Percentiles rank a stretch among this genome's conserved stretches.
Conservation (phyloP, 2,797 vertebrate genomes). For the Capromys pilorides region DNA sequence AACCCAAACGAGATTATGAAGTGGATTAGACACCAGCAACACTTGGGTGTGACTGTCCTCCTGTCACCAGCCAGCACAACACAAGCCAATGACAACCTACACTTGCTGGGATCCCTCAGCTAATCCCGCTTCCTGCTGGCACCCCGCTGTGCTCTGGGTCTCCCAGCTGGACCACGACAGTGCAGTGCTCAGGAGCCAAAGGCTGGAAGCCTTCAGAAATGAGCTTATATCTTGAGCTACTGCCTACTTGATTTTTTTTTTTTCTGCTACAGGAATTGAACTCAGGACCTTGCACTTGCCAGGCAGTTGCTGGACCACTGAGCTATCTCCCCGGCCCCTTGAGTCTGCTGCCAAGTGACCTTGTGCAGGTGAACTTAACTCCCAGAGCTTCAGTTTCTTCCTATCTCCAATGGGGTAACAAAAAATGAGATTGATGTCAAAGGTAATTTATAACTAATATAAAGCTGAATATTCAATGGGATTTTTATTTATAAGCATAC, state of each 20-base stretch:
- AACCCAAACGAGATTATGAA: neutral
- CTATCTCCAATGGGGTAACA: neutral
- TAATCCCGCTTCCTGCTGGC: neutral
- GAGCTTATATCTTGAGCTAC: neutral
- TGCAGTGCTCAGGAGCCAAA: neutral
- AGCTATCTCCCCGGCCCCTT: too few species aligned
- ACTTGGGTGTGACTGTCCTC: neutral
- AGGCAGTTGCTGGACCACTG: too few species aligned
- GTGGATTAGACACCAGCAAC: neutral
- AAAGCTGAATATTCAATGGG: neutral
- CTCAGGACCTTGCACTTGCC: too few species aligned
- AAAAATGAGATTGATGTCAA: neutral
- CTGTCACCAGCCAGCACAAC: too few species aligned
- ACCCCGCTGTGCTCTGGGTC: accelerated
- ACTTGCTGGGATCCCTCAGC: neutral
- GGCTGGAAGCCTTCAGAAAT: neutral
- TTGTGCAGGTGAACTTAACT: neutral
- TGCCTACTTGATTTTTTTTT: neutral
- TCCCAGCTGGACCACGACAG: neutral
- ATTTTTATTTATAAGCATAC: neutral
- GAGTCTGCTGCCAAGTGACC: neutral
- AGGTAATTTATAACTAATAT: neutral
- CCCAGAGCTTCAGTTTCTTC: neutral
- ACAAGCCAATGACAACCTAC: neutral
- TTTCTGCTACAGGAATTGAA: too few species aligned